Conservation (phyloP, 2,113 vertebrate genomes). For the Galbula dea region DNA sequence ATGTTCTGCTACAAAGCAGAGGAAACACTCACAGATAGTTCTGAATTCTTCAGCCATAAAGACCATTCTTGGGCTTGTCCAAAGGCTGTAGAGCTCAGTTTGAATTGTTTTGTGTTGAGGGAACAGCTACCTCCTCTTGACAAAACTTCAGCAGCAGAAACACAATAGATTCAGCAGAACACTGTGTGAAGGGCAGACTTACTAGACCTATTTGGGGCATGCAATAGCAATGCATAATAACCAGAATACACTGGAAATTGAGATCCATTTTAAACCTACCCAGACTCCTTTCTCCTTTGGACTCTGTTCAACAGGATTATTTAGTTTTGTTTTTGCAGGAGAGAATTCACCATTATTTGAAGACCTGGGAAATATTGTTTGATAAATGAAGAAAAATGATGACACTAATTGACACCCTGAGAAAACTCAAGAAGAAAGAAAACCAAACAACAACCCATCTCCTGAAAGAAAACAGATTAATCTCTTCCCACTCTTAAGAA, state of each 20-base stretch:
- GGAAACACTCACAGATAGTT: not conserved
- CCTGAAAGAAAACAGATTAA: constrained; percentile 24
- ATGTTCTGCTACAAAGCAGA: not conserved
- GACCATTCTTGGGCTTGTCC: not conserved
- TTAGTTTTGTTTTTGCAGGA: not conserved
- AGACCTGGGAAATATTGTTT: not conserved
- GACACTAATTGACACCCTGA: not conserved
- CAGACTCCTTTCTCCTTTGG: not conserved
- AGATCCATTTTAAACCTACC: not conserved
- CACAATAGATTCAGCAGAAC: not conserved
- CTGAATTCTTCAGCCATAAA: not conserved
- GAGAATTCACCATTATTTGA: not conserved
- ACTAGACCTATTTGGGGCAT: not conserved
- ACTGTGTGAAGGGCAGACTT: not conserved
- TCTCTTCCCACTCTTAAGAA: constrained; percentile 12
- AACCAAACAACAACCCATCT: not conserved
- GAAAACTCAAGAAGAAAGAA: not conserved
- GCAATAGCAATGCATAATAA: not conserved
- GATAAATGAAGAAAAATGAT: not conserved
- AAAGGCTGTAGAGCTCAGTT: not conserved
- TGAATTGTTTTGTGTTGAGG: not conserved
- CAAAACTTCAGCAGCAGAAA: not conserved
- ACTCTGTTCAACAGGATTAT: not conserved
- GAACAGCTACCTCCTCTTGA: not conserved
- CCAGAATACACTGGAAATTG: not conserved